Percentiles rank a stretch among this genome's conserved stretches.
These are phyloP conservation scores for Manis javanica DNA, from an alignment of 2,797 vertebrate genomes.

Conservation along the genomic window DNA sequence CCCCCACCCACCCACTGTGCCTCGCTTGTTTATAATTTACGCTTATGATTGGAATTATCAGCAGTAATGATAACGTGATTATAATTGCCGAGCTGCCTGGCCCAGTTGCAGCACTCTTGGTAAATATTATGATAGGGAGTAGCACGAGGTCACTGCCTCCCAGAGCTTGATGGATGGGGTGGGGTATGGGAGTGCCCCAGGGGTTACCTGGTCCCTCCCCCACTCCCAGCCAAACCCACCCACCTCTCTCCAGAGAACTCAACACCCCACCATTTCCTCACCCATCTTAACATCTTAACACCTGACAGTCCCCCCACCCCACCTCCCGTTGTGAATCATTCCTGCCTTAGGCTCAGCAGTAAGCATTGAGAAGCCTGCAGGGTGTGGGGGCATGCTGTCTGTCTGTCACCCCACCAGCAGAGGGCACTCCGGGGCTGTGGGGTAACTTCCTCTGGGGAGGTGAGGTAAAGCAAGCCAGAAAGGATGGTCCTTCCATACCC, in stretches of 20 bases:
- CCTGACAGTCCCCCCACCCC: no score
- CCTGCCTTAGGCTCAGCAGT: background rate
- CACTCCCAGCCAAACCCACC: background rate
- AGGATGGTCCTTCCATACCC: background rate
- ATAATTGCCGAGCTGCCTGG: constrained; percentile 75
- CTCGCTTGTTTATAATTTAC: constrained; percentile 75
- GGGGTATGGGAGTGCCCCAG: background rate
- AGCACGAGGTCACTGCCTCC: constrained; percentile 49
- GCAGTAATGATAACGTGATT: constrained; percentile 80
- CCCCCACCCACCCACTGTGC: constrained; percentile 26
- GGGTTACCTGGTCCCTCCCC: fast-evolving
- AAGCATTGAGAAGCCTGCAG: background rate
- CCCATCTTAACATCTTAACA: background rate
- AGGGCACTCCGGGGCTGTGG: background rate
- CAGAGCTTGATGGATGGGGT: background rate
- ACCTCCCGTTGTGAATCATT: no score
- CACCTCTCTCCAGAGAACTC: no score
- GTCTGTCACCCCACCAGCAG: background rate
- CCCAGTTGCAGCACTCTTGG: constrained; percentile 68
- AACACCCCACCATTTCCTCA: fast-evolving
- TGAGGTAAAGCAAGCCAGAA: background rate
- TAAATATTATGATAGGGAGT: constrained; percentile 71
- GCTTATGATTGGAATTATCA: constrained; percentile 77
- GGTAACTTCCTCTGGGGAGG: background rate
- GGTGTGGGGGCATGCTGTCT: background rate